Base-by-base conservation (phyloP, 1,140 invertebrate species). In the Drosophila funebris region DNA sequence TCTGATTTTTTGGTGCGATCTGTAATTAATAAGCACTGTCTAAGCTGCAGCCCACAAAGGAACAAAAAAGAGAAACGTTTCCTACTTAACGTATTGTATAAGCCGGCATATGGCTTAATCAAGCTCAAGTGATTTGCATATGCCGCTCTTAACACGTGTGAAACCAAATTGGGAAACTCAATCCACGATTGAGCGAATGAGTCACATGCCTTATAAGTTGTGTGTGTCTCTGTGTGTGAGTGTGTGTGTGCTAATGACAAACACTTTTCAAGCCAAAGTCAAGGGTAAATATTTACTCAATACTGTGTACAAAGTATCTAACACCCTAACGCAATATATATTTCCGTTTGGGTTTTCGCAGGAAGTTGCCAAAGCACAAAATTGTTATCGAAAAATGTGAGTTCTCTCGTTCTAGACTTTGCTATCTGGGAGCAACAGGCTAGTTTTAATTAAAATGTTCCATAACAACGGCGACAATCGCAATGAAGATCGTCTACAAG, bases 391-490 rank as follows among this genome's bases (percentile, higher is more conserved):
- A 57, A 20, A 62, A 33, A 29, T 8, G 43, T 18, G 24, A 29
- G 22, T 31, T 27, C n/a, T 11, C 3, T 54, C 5, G 53, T 46
- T 56, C 13, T 13, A 24, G 16, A n/a, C 16, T 11, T 14, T 48
- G 62, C 20, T 67, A 73, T 72, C 62, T 66, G n/a, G 16, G 4
- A 58, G 18, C 50, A 11, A 60, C 50, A n/a, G n/a, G n/a, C 16
- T 61, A 48, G 18, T 63, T 73, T 73, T 69, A 73, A 73, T 73
- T 73, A 73, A 73, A 73, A 69, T 73, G 71, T 69, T 56, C 14
- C 71, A 69, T 14, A 37, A 33, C 29, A 69, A n/a, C n/a, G 22
- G 33, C 46, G 37, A 61, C 58, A 61, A 50, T 69, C 54, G 37
- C 9, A 24, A 20, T 48, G 39, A 41, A 57, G 54, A 73, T 73